phyloP scores from a whole-genome alignment of 2,888 invertebrate genomes.

The Glyphotaelius pellucidus region DNA sequence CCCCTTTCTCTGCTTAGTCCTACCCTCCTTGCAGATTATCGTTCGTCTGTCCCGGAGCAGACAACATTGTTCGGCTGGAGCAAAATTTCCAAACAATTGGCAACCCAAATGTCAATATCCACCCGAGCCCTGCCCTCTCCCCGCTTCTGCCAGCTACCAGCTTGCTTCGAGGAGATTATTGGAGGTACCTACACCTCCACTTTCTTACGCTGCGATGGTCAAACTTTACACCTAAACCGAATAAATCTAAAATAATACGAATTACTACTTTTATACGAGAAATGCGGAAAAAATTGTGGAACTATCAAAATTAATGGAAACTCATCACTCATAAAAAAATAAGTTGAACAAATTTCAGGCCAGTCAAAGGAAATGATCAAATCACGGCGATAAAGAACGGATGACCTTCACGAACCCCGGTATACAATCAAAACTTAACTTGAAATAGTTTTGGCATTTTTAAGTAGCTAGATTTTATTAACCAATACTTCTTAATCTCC shows the following conservation, averaged over 20 bases:
- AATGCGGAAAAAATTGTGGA: not conserved
- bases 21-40: constrained; percentile 55
- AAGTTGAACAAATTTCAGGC: not conserved
- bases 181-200: constrained; percentile 32
- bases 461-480: not conserved
- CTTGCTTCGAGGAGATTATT: constrained; percentile 38
- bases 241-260: not conserved
- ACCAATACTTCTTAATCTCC: not conserved
- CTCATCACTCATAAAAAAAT: not conserved
- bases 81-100: constrained; percentile 64
- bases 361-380: not conserved
- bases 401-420: not conserved
- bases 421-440: not conserved
- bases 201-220: constrained; percentile 37
- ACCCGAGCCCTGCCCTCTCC: not conserved
- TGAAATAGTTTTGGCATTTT: not conserved
- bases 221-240: constrained; percentile 24
- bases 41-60: constrained; percentile 61
- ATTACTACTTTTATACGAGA: not conserved
- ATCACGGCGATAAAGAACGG: not conserved
- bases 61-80: constrained; percentile 63
- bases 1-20: constrained; percentile 35
- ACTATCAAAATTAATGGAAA: not conserved
- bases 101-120: constrained; percentile 62
- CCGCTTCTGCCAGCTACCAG: constrained; percentile 25